Evolutionary conservation across 35 echinoderm and acorn worm species (phyloP), one percentile per base, ranked within the genome.

Genomic region (Ophiothrix spiculata): DNA sequence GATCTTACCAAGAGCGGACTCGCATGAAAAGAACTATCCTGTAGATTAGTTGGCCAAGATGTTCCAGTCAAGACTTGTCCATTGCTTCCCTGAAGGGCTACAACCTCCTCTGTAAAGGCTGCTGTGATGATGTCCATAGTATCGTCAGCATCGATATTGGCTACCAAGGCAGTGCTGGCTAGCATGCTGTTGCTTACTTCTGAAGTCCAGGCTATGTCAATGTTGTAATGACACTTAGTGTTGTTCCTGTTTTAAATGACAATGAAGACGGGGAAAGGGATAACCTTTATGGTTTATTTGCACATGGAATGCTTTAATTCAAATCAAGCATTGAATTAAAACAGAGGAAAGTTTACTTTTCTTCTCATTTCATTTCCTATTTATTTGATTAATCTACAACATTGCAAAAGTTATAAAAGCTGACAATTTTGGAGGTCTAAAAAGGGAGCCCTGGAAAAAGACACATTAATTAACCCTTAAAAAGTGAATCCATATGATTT

Each of bases 1-100:
- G n/a, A n/a, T n/a, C 83, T 34, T 93, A 93, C 92, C 83, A 85
- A 39, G 41, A 93, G 29, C 29, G 92, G 92, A 85, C 87, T 85
- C 60, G 92, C 81, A 82, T 93, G 87, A 77, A 89, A 80, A 69
- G 92, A 85, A 56, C 76, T 89, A 40, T 80, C 87, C n/a, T 46
- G 76, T 23, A 89, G 77, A 13, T 77, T 88, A 39, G 83, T 74
- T 60, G 92, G 92, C 92, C 92, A 93, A 35, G 89, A 63, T 56
- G 85, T 83, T 46, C 87, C 82, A 32, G 39, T n/a, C 64, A 79
- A 74, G 56, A 35, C 37, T 42, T 89, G 88, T 37, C 88, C 79
- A 31, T 83, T 89, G 33, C 41, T 81, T 19, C 92, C 92, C 4
- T 89, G 42, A 1, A 93, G 75, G 21, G 86, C 87, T 39, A 63